Evolutionary conservation across 2,797 vertebrate species (phyloP).

Genomic region (Pithecia hirsuta): DNA sequence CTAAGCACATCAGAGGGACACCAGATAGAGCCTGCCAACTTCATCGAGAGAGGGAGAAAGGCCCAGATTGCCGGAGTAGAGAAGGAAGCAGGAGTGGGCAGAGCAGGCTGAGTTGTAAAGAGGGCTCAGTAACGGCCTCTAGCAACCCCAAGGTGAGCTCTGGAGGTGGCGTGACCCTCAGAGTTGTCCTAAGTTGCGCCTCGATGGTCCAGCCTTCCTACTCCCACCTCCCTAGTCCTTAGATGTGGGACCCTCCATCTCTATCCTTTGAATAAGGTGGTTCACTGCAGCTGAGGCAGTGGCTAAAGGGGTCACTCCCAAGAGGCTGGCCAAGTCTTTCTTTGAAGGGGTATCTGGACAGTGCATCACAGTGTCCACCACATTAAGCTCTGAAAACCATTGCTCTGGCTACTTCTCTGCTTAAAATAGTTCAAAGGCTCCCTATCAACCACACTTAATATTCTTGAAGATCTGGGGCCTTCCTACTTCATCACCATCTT

Average conservation of each 20-base stretch:
- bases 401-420: background rate
- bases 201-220: background rate
- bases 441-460: background rate
- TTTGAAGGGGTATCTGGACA: background rate
- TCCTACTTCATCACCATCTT: background rate
- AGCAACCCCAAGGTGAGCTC: background rate
- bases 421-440: background rate
- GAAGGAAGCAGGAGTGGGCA: background rate
- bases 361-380: background rate
- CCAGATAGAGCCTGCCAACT: background rate
- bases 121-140: background rate
- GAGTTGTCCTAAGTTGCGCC: no score
- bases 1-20: background rate
- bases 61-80: accelerated
- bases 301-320: background rate
- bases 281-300: background rate
- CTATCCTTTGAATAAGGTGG: background rate
- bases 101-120: background rate
- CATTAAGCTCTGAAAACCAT: background rate
- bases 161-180: background rate
- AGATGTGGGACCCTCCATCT: background rate
- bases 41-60: background rate
- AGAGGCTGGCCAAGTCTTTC: background rate
- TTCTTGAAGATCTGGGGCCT: background rate
- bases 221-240: background rate